Evolutionary conservation across 2,888 invertebrate species (phyloP).

Genomic region (Ormyrus nitidulus): DNA sequence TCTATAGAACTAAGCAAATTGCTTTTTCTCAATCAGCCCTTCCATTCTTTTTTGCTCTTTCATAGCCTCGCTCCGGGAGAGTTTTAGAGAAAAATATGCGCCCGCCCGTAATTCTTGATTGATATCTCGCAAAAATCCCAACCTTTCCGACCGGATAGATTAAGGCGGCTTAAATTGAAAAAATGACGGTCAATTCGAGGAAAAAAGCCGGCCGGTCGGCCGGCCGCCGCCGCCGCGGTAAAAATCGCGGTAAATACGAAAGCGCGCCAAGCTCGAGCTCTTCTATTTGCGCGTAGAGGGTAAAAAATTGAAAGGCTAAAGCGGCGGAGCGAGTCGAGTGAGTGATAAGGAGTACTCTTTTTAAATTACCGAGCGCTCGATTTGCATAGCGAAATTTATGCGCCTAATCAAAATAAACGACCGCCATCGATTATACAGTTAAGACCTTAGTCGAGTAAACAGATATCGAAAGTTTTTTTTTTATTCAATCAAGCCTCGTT

Average conservation of each 20-base stretch:
- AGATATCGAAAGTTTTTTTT: no score
- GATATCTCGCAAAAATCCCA: conserved; percentile 21
- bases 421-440: no score
- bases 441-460: no score
- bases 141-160: background rate
- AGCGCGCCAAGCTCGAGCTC: no score
- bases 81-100: conserved; percentile 12
- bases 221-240: background rate
- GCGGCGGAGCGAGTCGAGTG: no score
- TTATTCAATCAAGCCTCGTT: no score
- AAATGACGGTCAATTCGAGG: conserved; percentile 13
- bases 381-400: no score
- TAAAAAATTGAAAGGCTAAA: no score
- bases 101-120: conserved; percentile 28
- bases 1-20: conserved; percentile 43
- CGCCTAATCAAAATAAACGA: no score
- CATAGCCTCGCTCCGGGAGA: background rate
- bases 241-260: background rate
- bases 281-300: no score
- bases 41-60: conserved; percentile 4
- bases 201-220: background rate
- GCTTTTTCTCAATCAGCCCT: conserved; percentile 44
- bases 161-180: conserved; percentile 17
- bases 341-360: no score
- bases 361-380: no score